A percentile compares a stretch with the other conserved stretches of the same genome.
These are phyloP conservation scores for Lithobius niger DNA, from an alignment of 1,140 invertebrate genomes.

Conservation along the genomic window DNA sequence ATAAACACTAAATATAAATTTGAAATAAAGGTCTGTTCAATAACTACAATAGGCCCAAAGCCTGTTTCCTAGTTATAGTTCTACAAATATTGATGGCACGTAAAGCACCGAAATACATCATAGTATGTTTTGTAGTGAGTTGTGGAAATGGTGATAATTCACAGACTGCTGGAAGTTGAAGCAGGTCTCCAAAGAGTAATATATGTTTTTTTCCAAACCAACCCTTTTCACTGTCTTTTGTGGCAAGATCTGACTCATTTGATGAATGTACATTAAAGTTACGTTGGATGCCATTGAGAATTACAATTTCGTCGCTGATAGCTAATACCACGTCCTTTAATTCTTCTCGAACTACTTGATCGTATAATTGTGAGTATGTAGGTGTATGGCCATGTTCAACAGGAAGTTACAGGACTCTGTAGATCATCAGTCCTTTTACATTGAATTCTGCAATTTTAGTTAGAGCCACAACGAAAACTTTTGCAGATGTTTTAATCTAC, in stretches of 20 bases:
- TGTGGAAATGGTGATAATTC: not conserved
- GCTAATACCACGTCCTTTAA: constrained; percentile 11
- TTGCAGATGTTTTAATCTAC: not conserved
- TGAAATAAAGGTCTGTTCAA: too few species aligned
- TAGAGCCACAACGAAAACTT: constrained; percentile 6
- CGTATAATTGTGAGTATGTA: not conserved
- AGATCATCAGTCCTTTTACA: constrained; percentile 12
- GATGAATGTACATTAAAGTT: constrained; percentile 4
- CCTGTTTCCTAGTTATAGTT: too few species aligned
- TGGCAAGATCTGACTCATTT: constrained; percentile 2
- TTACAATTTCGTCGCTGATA: constrained; percentile 8
- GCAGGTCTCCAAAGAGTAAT: not conserved
- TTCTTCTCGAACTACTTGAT: not conserved
- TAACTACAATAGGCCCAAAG: too few species aligned
- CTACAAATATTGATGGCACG: too few species aligned
- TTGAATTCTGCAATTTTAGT: constrained; percentile 15
- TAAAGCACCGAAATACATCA: too few species aligned
- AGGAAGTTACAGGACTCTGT: constrained; percentile 12
- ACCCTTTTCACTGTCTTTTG: not conserved
- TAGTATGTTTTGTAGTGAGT: not conserved
- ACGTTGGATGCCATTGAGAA: constrained; percentile 3
- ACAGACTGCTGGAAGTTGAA: constrained; percentile 1
- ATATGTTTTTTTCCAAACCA: constrained; percentile 5
- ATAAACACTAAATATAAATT: too few species aligned
- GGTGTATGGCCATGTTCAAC: constrained; percentile 4